Base-by-base conservation (phyloP, 2,113 vertebrate species). In the Halcyon senegalensis region DNA sequence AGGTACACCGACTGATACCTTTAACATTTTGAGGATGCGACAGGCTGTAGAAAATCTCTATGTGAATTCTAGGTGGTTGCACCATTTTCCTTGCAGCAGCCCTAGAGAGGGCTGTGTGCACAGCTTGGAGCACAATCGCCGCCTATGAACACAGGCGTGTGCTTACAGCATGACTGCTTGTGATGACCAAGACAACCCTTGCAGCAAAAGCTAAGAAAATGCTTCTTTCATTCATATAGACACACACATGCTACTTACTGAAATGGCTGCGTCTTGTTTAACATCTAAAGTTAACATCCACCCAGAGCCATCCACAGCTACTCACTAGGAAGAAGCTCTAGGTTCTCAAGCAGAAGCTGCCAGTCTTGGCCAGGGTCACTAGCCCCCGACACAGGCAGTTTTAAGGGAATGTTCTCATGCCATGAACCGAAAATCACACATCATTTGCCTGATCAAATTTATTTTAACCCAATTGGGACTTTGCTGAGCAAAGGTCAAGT, bases 361-460 rank as follows among this genome's bases (percentile, higher is more conserved):
- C 56, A 13, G 8, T 60, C 20, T 58, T 60, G 78, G 44, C 39
- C 76, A 76, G 39, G 30, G 33, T 28, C 70, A 39, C 66, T 2
- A 18, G 39, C 8, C 68, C 33, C 60, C 18, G 35, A 2, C 10
- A 64, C 8, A 39, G 0, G 9, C 12, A 35, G 37, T 27, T 72
- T 67, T 46, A 83, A 72, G 59, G 82, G 60, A 85, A 46, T 43
- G 14, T 44, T 69, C 87, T 79, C 14, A 20, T 31, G 67, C 30
- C 58, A 51, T 27, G n/a, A 80, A 62, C 30, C 84, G 73, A 86
- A 96, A 92, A 63, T 23, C 88, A 92, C 31, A 93, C 87, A 87
- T 28, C 55, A 74, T 81, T 70, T 30, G 17, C 70, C 70, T 82
- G 56, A 83, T 90, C 70, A 39, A 78, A 85, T 88, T 77, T 8